A percentile compares a stretch with the other conserved stretches of the same genome.
Conservation (phyloP, 2,113 vertebrate genomes). For the Jaculus jaculus region DNA sequence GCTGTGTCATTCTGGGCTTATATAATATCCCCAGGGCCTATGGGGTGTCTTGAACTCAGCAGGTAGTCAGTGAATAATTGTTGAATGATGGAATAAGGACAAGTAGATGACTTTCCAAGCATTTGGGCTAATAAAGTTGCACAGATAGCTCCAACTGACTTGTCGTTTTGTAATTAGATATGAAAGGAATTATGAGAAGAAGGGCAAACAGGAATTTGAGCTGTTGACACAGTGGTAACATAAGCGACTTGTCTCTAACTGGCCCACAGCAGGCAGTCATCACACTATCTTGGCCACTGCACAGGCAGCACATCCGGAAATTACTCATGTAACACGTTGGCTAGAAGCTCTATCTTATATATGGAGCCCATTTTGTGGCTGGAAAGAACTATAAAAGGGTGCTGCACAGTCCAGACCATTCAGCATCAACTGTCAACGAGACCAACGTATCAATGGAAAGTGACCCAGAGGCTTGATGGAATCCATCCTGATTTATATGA, state of each 20-base stretch:
- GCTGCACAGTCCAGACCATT: neutral
- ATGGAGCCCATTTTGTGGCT: constrained; percentile 1
- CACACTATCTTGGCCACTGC: neutral
- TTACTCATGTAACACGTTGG: constrained; percentile 25
- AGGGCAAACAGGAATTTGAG: constrained; percentile 48
- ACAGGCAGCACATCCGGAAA: neutral
- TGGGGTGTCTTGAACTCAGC: neutral
- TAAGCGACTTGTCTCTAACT: neutral
- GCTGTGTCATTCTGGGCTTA: neutral
- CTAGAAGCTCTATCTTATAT: constrained; percentile 27
- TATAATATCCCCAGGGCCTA: neutral
- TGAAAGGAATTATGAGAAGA: constrained; percentile 31
- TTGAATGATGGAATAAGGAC: neutral
- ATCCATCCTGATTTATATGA: constrained; percentile 32
- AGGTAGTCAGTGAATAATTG: neutral
- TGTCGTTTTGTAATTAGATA: constrained; percentile 22
- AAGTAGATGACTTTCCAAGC: neutral
- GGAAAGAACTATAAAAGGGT: constrained; percentile 1
- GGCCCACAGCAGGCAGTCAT: neutral
- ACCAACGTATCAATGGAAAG: constrained; percentile 44
- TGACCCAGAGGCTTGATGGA: constrained; percentile 30
- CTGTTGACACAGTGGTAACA: neutral
- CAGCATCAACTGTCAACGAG: constrained; percentile 50
- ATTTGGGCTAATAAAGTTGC: constrained; percentile 1
- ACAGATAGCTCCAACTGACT: neutral